Percentiles rank a stretch among this genome's conserved stretches.
These are phyloP conservation scores for Conops quadrifasciatus DNA, from an alignment of 2,888 invertebrate species.

Conservation along the genomic window DNA sequence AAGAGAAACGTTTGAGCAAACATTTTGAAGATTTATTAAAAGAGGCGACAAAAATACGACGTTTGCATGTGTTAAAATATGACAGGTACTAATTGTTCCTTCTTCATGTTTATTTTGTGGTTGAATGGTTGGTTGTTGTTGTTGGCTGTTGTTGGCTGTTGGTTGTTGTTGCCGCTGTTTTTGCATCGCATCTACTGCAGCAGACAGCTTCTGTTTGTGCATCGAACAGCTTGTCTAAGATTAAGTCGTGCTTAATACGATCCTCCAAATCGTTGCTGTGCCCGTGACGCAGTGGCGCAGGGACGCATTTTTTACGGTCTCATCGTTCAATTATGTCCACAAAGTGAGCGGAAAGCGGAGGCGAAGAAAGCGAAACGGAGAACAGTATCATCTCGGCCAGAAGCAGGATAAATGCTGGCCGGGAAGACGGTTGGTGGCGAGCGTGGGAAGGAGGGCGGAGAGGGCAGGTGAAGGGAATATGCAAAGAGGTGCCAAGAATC, in stretches of 20 bases:
- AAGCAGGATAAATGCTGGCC: too few relatives aligned
- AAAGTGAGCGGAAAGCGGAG: not conserved
- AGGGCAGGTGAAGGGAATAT: not conserved
- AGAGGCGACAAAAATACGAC: slow-evolving; percentile 28
- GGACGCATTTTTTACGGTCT: not conserved
- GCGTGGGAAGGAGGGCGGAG: not conserved
- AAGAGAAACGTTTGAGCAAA: not conserved
- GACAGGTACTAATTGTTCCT: slow-evolving; percentile 29
- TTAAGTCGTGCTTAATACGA: slow-evolving; percentile 34
- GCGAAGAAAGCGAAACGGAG: slow-evolving; percentile 4
- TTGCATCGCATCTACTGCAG: slow-evolving; percentile 24
- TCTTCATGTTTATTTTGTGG: not conserved
- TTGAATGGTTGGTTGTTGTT: not conserved
- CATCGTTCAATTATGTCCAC: not conserved
- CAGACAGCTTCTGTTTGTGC: slow-evolving; percentile 27
- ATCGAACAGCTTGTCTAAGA: slow-evolving; percentile 33
- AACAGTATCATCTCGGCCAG: too few relatives aligned
- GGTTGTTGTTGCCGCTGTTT: slow-evolving; percentile 13
- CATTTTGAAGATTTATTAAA: not conserved
- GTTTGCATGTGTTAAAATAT: slow-evolving; percentile 32
- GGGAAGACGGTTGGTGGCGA: too few relatives aligned
- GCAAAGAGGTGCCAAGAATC: slow-evolving; percentile 35
- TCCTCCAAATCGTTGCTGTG: slow-evolving; percentile 17
- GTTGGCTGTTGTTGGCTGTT: slow-evolving; percentile 12
- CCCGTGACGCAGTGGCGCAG: slow-evolving; percentile 1